Evolutionary conservation across 2,888 invertebrate genomes (phyloP), one percentile per base, ranked within the genome.

Genomic region (Pandemis corylana): DNA sequence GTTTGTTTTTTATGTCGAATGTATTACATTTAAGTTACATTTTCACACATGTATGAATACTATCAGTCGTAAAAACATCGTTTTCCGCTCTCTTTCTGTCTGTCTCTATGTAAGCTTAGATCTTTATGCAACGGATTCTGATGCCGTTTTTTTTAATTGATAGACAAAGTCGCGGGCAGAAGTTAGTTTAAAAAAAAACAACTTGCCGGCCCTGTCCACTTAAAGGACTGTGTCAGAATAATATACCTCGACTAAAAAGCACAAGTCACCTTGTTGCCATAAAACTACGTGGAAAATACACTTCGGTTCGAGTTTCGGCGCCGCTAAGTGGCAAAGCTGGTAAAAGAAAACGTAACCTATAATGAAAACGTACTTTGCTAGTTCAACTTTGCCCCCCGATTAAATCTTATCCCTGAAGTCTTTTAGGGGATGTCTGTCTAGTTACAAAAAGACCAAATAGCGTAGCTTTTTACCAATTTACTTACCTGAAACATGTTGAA

Each of bases 341-440:
- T 53, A n/a, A 67, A 66, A 66, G 49, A 42, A 42, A 63, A 63
- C 42, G n/a, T 66, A 51, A 51, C 51, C 66, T 51, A 7, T 51
- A 51, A 66, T 66, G 46, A 66, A 66, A 51, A 51, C 15, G 49
- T n/a, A 66, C 28, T 20, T 46, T 28, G n/a, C 66, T 51, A n/a
- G 66, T 49, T 66, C 20, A 28, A 51, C 66, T 51, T 66, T 13
- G 66, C 5, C 64, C 51, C 51, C 15, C 20, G 51, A 51, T 66
- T 41, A 66, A 36, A 66, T 51, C 51, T 66, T 51, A 66, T 66
- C 66, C 20, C 12, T 28, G 28, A 59, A 28, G 28, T 59, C 28
- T 59, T 59, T 59, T 20, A 59, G 53, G 13, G 15, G 7, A 56
- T 12, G 28, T 59, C 28, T 12, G 28, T 59, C 28, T 20, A 10